These are phyloP conservation scores for Aldabrachelys gigantea DNA, from an alignment of 2,113 vertebrate species.

Conservation along the genomic window DNA sequence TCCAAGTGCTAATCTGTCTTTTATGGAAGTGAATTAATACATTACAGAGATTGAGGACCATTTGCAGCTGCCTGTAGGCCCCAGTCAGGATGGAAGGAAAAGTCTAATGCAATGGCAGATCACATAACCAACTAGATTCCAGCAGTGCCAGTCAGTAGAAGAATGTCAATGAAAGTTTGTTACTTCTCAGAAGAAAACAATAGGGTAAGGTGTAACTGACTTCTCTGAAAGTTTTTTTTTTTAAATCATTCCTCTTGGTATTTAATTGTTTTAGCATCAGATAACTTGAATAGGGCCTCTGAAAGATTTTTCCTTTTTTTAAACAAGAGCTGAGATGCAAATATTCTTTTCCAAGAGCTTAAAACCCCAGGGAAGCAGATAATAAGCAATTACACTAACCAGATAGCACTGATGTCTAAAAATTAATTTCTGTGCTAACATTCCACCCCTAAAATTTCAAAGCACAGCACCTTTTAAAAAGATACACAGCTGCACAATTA, in stretches of 20 bases:
- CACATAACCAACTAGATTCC: not conserved
- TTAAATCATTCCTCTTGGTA: not conserved
- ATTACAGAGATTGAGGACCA: not conserved
- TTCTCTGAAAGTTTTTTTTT: not conserved
- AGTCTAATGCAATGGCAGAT: not conserved
- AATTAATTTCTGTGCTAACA: conserved; percentile 67
- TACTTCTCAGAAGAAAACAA: not conserved
- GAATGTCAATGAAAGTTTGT: fast-evolving
- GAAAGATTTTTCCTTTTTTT: conserved; percentile 20
- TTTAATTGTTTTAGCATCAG: not conserved
- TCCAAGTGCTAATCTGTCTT: not conserved
- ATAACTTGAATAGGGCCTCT: not conserved
- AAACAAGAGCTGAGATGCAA: conserved; percentile 43
- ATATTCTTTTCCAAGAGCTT: conserved; percentile 43
- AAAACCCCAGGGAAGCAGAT: conserved; percentile 63
- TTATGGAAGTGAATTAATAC: not conserved
- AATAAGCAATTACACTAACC: conserved; percentile 72
- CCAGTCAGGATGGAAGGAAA: not conserved
- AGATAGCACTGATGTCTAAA: conserved; percentile 66
- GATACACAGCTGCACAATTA: conserved; percentile 42
- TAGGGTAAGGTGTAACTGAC: not conserved
- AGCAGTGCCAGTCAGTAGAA: not conserved
- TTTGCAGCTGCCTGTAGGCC: not conserved
- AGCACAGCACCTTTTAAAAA: conserved; percentile 38
- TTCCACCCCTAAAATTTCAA: conserved; percentile 62